Conservation (phyloP, 92 coral and sea anemone genomes). For the Montipora capitata region DNA sequence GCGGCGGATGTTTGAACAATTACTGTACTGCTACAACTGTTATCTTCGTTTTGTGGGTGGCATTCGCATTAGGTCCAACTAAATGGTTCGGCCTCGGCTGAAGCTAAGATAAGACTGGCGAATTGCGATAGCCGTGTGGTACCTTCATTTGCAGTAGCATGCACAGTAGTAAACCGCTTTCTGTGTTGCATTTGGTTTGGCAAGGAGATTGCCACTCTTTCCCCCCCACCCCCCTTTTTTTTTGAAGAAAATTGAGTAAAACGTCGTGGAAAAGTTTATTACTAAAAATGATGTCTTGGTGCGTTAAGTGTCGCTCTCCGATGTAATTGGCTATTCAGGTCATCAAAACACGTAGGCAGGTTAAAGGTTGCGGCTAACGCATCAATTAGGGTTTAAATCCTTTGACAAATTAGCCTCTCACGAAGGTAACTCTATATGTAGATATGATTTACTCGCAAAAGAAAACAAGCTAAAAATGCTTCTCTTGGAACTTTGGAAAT, state of each 20-base stretch:
- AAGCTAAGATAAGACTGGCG: conserved; percentile 28
- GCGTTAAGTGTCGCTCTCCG: conserved; percentile 55
- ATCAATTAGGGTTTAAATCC: conserved; percentile 64
- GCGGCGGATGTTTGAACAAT: conserved; percentile 64
- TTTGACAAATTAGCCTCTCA: conserved; percentile 67
- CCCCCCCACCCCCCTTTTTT: neutral
- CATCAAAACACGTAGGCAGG: conserved; percentile 52
- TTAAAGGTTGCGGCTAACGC: conserved; percentile 63
- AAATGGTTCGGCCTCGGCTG: conserved; percentile 51
- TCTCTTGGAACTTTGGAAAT: neutral
- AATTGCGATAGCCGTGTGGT: conserved; percentile 13
- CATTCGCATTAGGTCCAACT: conserved; percentile 44
- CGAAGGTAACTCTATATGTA: conserved; percentile 52
- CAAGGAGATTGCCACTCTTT: neutral
- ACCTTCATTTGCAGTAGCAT: neutral
- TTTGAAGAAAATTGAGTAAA: neutral
- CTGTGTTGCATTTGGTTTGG: neutral
- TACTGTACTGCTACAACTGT: conserved; percentile 41
- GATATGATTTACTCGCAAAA: conserved; percentile 41
- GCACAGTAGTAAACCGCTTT: neutral
- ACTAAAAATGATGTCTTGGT: conserved; percentile 23
- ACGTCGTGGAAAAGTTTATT: conserved; percentile 17
- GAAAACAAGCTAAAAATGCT: conserved; percentile 52
- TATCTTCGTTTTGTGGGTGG: conserved; percentile 62
- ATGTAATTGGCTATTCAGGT: conserved; percentile 51